Evolutionary conservation across 2,797 vertebrate genomes (phyloP).

Genomic region (Fistularia commersonii): DNA sequence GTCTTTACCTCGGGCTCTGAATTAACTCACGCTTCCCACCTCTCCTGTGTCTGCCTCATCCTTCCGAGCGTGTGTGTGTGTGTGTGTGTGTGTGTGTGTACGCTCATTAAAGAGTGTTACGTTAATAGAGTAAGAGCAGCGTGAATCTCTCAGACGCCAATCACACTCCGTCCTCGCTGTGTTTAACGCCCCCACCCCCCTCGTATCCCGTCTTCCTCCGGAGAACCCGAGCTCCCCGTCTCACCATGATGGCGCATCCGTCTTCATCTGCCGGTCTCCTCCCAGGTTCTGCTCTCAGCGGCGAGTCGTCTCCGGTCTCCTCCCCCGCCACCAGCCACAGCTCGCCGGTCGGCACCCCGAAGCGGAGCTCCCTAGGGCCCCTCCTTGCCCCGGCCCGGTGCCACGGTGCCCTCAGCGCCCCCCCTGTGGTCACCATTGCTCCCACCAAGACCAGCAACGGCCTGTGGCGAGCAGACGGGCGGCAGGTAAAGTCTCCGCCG

Average conservation of each 20-base stretch:
- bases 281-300: constrained; percentile 88
- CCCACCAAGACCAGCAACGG: constrained; percentile 80
- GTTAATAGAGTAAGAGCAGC: constrained; percentile 29
- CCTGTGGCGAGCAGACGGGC: constrained; percentile 70
- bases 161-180: constrained; percentile 23
- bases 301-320: constrained; percentile 91
- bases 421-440: constrained; percentile 93
- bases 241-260: not conserved
- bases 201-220: not conserved
- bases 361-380: constrained; percentile 87
- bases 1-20: constrained; percentile 5
- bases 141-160: constrained; percentile 12
- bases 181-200: constrained; percentile 31
- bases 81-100: constrained; percentile 5
- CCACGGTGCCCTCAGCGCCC: constrained; percentile 86
- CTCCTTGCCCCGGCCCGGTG: constrained; percentile 86
- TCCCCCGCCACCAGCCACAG: constrained; percentile 95
- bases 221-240: not conserved
- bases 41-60: constrained; percentile 15
- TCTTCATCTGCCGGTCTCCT: not conserved
- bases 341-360: constrained; percentile 90
- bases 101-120: constrained; percentile 27
- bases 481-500: constrained; percentile 55
- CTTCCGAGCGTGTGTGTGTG: not conserved
- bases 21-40: not conserved